These are phyloP conservation scores for Diplodus puntazzo DNA, from an alignment of 2,797 vertebrate species.

Conservation along the genomic window DNA sequence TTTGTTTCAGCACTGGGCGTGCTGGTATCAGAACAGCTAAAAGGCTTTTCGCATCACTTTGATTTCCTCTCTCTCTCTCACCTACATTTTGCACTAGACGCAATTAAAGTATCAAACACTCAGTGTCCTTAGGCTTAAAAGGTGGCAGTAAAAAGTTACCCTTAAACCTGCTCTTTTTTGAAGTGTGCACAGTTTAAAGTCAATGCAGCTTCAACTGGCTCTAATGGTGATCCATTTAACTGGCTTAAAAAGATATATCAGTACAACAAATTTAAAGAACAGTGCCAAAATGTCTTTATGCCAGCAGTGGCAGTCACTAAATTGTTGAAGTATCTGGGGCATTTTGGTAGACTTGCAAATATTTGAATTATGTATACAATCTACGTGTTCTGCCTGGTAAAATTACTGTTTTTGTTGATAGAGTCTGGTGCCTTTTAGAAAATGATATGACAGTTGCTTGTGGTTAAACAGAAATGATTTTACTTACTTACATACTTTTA, in stretches of 20 bases:
- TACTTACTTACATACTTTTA: too few relatives aligned
- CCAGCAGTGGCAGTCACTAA: too few relatives aligned
- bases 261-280: not conserved
- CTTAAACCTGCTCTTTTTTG: not conserved
- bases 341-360: too few relatives aligned
- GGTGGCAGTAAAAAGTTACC: not conserved
- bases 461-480: too few relatives aligned
- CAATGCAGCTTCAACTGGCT: not conserved
- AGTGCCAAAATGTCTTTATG: too few relatives aligned
- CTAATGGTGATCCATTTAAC: not conserved
- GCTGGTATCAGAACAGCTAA: slow-evolving; percentile 18
- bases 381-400: too few relatives aligned
- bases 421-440: too few relatives aligned
- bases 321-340: too few relatives aligned
- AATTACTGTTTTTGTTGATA: not conserved
- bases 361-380: too few relatives aligned
- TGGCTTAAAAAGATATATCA: not conserved
- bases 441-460: too few relatives aligned
- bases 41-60: slow-evolving; percentile 20
- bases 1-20: not conserved
- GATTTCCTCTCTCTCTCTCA: not conserved
- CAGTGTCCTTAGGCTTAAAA: not conserved
- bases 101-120: slow-evolving; percentile 3
- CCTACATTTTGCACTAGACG: slow-evolving; percentile 10
- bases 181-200: not conserved